A percentile compares a stretch with the other conserved stretches of the same genome.
Evolutionary conservation across 2,113 vertebrate species (phyloP).

Genomic region (Poeciliopsis prolifica): DNA sequence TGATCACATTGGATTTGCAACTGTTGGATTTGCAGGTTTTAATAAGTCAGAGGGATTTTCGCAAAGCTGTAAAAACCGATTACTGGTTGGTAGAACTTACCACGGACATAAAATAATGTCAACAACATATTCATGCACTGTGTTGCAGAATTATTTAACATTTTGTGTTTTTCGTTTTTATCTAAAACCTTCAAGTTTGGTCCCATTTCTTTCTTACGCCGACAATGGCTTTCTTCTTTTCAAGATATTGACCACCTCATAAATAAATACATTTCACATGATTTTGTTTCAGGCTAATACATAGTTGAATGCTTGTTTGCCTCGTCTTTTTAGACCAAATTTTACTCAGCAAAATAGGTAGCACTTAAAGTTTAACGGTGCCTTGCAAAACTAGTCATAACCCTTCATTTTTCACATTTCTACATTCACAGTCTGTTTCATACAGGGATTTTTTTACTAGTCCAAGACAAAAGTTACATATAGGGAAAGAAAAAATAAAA

Average conservation of each 20-base stretch:
- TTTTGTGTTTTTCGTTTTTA: background rate
- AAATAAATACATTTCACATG: background rate
- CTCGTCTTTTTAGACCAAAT: too few relatives aligned
- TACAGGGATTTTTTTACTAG: too few relatives aligned
- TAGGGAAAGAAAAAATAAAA: too few relatives aligned
- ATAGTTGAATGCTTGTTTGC: too few relatives aligned
- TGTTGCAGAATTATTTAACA: too few relatives aligned
- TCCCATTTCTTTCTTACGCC: background rate
- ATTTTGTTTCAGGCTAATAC: background rate
- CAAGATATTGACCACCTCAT: background rate
- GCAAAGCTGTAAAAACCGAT: background rate
- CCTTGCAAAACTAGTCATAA: too few relatives aligned
- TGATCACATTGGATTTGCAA: background rate
- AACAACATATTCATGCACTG: background rate
- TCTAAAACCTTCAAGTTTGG: background rate
- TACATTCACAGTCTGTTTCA: too few relatives aligned
- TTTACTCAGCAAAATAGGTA: too few relatives aligned
- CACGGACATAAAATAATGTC: background rate
- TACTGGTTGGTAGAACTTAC: background rate
- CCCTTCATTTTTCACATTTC: too few relatives aligned
- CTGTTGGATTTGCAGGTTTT: slow-evolving; percentile 4
- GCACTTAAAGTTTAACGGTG: too few relatives aligned
- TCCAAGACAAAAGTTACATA: too few relatives aligned
- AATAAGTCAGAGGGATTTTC: slow-evolving; percentile 4
- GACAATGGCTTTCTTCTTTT: background rate